These are phyloP conservation scores for Muscina levida DNA, from an alignment of 2,888 invertebrate genomes.

Conservation along the genomic window DNA sequence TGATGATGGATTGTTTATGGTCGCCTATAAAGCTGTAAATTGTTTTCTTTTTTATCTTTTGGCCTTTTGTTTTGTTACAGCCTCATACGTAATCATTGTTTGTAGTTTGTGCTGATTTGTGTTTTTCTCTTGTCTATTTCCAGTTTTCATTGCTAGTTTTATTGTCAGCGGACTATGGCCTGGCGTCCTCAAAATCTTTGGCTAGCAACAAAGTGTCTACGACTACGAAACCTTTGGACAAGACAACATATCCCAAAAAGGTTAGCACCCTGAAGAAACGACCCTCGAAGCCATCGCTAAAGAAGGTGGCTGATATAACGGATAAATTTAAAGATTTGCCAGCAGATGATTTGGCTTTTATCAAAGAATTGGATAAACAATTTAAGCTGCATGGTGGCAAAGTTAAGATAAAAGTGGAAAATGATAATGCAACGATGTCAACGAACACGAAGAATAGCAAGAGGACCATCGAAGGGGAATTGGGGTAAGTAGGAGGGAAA, in stretches of 20 bases:
- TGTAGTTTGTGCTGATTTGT: conserved; percentile 18
- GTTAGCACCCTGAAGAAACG: conserved; percentile 75
- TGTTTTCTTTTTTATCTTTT: no score
- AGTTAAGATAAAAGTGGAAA: conserved; percentile 78
- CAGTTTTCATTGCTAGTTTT: conserved; percentile 48
- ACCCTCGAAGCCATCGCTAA: conserved; percentile 56
- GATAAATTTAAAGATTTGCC: conserved; percentile 76
- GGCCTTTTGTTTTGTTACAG: background rate
- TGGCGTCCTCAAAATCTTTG: conserved; percentile 57
- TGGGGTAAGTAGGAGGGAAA: conserved; percentile 84
- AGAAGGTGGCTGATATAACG: conserved; percentile 66
- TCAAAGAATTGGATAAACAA: conserved; percentile 79
- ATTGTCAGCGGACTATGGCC: conserved; percentile 45
- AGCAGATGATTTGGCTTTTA: conserved; percentile 78
- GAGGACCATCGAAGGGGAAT: conserved; percentile 85
- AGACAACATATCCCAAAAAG: conserved; percentile 75
- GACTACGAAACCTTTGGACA: conserved; percentile 65
- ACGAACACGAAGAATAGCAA: conserved; percentile 83
- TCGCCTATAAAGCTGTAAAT: conserved; percentile 22
- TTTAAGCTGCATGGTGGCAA: conserved; percentile 78
- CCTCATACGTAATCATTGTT: conserved; percentile 25
- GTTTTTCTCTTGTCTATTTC: conserved; percentile 36
- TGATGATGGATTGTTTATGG: conserved; percentile 18
- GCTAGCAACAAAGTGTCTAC: conserved; percentile 17
- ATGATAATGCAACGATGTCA: conserved; percentile 74